Evolutionary conservation across 2,113 vertebrate genomes (phyloP).

Genomic region (Peucedramus taeniatus): DNA sequence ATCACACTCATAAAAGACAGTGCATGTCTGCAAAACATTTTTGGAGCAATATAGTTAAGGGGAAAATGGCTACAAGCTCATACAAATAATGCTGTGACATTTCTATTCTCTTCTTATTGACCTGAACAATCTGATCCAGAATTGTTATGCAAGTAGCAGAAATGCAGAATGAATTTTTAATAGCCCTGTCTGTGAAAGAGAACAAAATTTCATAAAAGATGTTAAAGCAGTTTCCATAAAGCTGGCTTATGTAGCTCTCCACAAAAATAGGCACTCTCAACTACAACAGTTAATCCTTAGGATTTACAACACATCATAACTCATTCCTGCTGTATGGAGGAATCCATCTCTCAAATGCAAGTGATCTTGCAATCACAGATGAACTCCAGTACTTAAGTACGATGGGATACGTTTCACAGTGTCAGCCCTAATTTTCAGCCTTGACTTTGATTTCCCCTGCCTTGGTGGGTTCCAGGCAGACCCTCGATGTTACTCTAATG

Average conservation of each 20-base stretch:
- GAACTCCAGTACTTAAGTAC: conserved; percentile 27
- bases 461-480: conserved; percentile 7
- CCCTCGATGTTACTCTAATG: conserved; percentile 38
- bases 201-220: conserved; percentile 48
- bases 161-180: conserved; percentile 42
- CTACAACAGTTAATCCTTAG: not conserved
- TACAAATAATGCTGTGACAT: not conserved
- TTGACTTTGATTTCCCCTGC: conserved; percentile 47
- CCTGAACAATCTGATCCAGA: not conserved
- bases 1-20: not conserved
- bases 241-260: not conserved
- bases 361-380: conserved; percentile 17
- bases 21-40: accelerated
- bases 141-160: conserved; percentile 23
- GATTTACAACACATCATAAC: conserved; percentile 31
- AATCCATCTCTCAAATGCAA: conserved; percentile 6
- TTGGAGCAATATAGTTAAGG: not conserved
- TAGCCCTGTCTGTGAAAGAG: not conserved
- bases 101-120: not conserved
- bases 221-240: conserved; percentile 8
- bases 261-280: conserved; percentile 25
- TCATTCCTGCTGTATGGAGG: not conserved
- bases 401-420: conserved; percentile 38
- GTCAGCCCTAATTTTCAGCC: conserved; percentile 57
- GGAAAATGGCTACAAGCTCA: not conserved